These are phyloP conservation scores for Dasypogon diadema DNA, from an alignment of 2,888 invertebrate genomes.

Conservation along the genomic window DNA sequence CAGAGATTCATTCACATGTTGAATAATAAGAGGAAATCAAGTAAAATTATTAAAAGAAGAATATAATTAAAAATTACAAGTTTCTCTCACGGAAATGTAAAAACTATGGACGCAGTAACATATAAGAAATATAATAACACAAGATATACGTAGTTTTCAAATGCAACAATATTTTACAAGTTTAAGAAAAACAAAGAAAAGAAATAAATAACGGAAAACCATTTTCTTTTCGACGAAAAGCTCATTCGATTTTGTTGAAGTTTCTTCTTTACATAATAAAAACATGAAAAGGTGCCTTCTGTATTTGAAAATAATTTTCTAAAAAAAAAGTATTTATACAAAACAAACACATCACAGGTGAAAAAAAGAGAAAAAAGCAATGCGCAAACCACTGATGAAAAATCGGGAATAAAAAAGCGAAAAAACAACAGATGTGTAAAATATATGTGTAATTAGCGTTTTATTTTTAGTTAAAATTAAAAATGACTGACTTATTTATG, in stretches of 20 bases:
- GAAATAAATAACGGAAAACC: too few species aligned
- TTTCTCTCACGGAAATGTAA: not conserved
- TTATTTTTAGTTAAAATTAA: slow-evolving; percentile 11
- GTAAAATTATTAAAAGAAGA: slow-evolving; percentile 19
- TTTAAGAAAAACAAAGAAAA: not conserved
- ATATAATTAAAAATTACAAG: too few species aligned
- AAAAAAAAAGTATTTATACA: slow-evolving; percentile 22
- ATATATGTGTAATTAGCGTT: not conserved
- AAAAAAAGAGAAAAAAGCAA: not conserved
- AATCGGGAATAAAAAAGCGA: slow-evolving; percentile 5
- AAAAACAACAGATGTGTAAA: not conserved
- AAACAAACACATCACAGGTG: not conserved
- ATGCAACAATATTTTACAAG: slow-evolving; percentile 12
- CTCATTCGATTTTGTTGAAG: not conserved
- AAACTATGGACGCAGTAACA: not conserved
- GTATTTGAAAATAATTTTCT: slow-evolving; percentile 47
- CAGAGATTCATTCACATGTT: slow-evolving; percentile 35
- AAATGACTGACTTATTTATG: slow-evolving; percentile 36
- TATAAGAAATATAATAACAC: slow-evolving; percentile 3
- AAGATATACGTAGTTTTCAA: slow-evolving; percentile 1
- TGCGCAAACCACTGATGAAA: slow-evolving; percentile 11
- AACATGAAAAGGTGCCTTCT: slow-evolving; percentile 42
- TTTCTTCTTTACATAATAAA: slow-evolving; percentile 20
- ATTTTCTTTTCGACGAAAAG: slow-evolving; percentile 24
- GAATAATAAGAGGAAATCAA: slow-evolving; percentile 18